Evolutionary conservation across 2,888 invertebrate genomes (phyloP), one percentile per base, ranked within the genome.

Genomic region (Loripinus fragilis): DNA sequence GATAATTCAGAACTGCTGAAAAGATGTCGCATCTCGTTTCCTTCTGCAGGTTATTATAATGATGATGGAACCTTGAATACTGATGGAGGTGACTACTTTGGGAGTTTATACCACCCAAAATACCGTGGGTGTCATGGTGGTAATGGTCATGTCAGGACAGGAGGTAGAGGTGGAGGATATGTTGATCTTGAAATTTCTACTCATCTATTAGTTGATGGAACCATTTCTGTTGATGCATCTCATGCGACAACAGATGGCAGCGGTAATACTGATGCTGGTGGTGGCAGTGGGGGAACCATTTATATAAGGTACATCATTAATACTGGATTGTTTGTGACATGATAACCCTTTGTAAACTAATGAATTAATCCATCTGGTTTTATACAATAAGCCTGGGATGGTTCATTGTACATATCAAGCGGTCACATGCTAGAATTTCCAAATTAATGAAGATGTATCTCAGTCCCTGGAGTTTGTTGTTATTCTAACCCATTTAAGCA

Each of bases 261-360:
- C n/a, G 76, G 84, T 30, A 83, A 75, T 3, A 50, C 52, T 25
- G 72, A 72, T 35, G 76, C 84, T 28, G 90, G 89, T 17, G 90
- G 89, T 33, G 90, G 90, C 23, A 88, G 87, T 79, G 90, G 88
- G 23, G 90, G 90, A 28, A 86, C 88, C 20, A 73, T 89, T 25
- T 77, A 72, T 65, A 85, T 88, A 5, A 55, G 80, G 66, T 83
- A 83, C n/a, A 80, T 38, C n/a, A n/a, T n/a, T n/a, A n/a, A n/a
- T n/a, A n/a, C n/a, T n/a, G n/a, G n/a, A n/a, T n/a, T n/a, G n/a
- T n/a, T n/a, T n/a, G n/a, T n/a, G n/a, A n/a, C n/a, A n/a, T n/a
- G n/a, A n/a, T n/a, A n/a, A n/a, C n/a, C n/a, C n/a, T n/a, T n/a
- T n/a, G n/a, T n/a, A n/a, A n/a, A n/a, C n/a, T n/a, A n/a, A n/a